Conservation (phyloP, 2,113 vertebrate genomes). For the Rhinolophus sinicus region DNA sequence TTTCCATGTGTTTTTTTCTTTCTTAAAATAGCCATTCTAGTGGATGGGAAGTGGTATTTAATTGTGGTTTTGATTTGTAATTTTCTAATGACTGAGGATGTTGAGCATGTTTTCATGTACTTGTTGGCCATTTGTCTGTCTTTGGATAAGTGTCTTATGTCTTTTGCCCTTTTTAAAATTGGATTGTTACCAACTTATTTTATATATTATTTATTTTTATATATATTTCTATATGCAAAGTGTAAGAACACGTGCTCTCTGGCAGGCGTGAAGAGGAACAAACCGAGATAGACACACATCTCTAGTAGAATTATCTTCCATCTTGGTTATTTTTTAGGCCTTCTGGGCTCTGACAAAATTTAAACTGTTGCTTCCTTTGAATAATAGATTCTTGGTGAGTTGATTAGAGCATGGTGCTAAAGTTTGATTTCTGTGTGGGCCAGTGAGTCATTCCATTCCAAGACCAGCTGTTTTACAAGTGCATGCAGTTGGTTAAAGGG, state of each 20-base stretch:
- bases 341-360: background rate
- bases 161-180: background rate
- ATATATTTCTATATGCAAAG: background rate
- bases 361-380: constrained; percentile 27
- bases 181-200: background rate
- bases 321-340: background rate
- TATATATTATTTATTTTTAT: background rate
- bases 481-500: background rate
- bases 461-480: constrained; percentile 54
- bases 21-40: background rate
- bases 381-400: background rate
- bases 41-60: background rate
- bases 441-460: constrained; percentile 9
- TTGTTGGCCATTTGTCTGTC: background rate
- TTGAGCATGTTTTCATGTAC: background rate
- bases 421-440: constrained; percentile 4
- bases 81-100: constrained; percentile 7
- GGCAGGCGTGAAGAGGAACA: background rate
- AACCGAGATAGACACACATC: background rate
- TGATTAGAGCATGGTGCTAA: constrained; percentile 23
- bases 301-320: background rate
- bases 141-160: constrained; percentile 7
- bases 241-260: background rate
- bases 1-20: background rate
- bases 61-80: constrained; percentile 25